These are phyloP conservation scores for Zootermopsis nevadensis DNA, from an alignment of 2,888 invertebrate species.

Conservation along the genomic window DNA sequence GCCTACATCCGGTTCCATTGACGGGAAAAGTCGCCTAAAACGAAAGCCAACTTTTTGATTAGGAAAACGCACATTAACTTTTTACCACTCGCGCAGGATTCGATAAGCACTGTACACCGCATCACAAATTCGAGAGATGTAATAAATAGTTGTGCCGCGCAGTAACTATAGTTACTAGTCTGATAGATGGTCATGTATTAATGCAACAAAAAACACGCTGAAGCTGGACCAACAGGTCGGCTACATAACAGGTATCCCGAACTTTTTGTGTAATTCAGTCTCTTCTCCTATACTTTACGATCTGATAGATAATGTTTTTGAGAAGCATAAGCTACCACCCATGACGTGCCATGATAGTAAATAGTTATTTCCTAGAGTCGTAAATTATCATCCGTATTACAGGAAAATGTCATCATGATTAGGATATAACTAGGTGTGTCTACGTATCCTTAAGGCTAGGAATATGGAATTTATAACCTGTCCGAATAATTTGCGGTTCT, in stretches of 20 bases:
- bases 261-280: conserved; percentile 4
- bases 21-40: neutral
- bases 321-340: conserved; percentile 13
- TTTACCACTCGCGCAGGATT: neutral
- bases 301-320: neutral
- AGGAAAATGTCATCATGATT: neutral
- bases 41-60: neutral
- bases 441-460: neutral
- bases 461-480: neutral
- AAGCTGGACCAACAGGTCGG: neutral
- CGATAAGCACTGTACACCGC: neutral
- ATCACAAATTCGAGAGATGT: neutral
- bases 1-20: neutral
- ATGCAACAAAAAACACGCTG: conserved; percentile 20
- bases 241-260: neutral
- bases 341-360: neutral
- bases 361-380: neutral
- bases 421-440: neutral
- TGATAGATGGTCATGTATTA: conserved; percentile 31
- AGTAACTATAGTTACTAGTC: neutral
- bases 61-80: neutral
- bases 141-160: neutral
- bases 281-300: neutral
- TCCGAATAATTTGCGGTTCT: neutral
- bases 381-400: neutral